Base-by-base conservation (phyloP, 2,888 invertebrate species). In the Acronicta aceris region DNA sequence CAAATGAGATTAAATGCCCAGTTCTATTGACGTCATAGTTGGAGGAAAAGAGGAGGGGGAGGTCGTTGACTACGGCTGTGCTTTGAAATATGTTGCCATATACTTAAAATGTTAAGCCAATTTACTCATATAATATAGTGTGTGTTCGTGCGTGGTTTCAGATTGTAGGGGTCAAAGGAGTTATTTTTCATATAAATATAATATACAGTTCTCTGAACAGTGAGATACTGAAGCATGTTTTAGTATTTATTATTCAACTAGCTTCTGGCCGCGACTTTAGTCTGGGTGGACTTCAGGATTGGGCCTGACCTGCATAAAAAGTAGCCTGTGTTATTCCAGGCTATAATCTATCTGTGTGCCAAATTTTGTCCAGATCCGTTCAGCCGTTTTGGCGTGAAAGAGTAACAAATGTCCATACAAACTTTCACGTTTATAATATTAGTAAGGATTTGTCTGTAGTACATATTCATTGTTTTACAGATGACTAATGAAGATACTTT, bases 21-120 rank as follows among this genome's bases (percentile, higher is more conserved):
- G 46, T 61, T 58, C 49, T 59, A 59, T 70, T 83, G 78, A 78
- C 78, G 84, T 82, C 84, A 78, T 65, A 58, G 65, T 9, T 16
- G 13, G 57, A 41, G 48, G 43, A 17, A 7, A 36, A 25, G 8
- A 17, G 51, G 17, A 33, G 16, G 41, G 48, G 51, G 51, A 56
- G 70, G 61, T 69, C 58, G 56, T 33, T 70, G 52, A 65, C 59
- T 57, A 57, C 45, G 25, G 21, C 50, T 38, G 9, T 12, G 30
- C 15, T 51, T 17, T 33, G 9, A 47, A 41, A 1, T n/a, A 10
- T 42, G 52, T 16, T 53, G 55, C 33, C 61, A 10, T 16, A 15
- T 38, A 38, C 5, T 21, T 52, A 30, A 33, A 41, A 38, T 53
- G 47, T 7, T n/a, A 21, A 45, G 17, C 15, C 16, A 25, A 49